Percentiles rank a stretch among this genome's conserved stretches.
Evolutionary conservation across 2,888 invertebrate species (phyloP).

Genomic region (Adelphocoris suturalis): DNA sequence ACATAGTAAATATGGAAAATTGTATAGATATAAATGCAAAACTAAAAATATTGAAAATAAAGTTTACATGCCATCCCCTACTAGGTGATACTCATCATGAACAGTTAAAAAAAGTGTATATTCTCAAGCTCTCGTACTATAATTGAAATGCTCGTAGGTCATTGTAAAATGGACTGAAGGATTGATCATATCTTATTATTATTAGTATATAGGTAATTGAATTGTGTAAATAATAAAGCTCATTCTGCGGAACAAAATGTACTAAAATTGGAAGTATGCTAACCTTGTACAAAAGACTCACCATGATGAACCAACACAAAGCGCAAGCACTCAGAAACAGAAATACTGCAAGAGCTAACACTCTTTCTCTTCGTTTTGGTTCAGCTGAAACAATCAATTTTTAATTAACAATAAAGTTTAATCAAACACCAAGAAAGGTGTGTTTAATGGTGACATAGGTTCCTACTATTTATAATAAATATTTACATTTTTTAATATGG

Average conservation of each 20-base stretch:
- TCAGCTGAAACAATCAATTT: constrained; percentile 40
- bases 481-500: too few species aligned
- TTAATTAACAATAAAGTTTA: not conserved
- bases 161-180: not conserved
- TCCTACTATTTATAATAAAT: too few species aligned
- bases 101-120: too few species aligned
- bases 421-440: not conserved
- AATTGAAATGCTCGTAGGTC: not conserved
- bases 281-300: constrained; percentile 51
- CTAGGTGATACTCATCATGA: too few species aligned
- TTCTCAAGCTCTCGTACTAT: too few species aligned
- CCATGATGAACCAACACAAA: constrained; percentile 71
- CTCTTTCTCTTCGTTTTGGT: constrained; percentile 56
- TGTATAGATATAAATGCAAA: not conserved
- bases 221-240: not conserved
- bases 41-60: not conserved
- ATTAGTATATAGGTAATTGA: too few species aligned
- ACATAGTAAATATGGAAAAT: not conserved
- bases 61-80: not conserved
- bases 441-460: too few species aligned
- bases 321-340: constrained; percentile 58
- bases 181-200: not conserved
- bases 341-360: constrained; percentile 53
- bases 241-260: not conserved
- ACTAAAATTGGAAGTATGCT: not conserved